Conservation (phyloP, 1,140 invertebrate species). For the Eciton burchellii region DNA sequence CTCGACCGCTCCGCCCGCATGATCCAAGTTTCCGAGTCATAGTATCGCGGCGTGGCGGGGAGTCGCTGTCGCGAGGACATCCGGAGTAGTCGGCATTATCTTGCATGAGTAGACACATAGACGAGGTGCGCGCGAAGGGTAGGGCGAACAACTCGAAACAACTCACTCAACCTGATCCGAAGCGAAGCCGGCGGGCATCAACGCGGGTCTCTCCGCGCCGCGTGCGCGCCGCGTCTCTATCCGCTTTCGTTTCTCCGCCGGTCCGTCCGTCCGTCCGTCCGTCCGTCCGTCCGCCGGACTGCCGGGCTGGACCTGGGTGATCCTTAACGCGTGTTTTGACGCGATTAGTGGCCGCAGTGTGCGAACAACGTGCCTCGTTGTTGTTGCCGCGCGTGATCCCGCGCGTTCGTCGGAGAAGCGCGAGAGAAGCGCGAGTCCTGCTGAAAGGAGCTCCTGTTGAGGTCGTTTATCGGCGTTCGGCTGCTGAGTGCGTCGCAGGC, state of each 20-base stretch:
- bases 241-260: constrained; percentile 59
- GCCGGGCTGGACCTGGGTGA: constrained; percentile 46
- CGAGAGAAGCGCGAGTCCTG: background rate
- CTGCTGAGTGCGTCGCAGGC: background rate
- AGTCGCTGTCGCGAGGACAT: constrained; percentile 52
- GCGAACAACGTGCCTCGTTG: constrained; percentile 71
- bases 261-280: constrained; percentile 57
- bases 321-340: constrained; percentile 78
- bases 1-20: background rate
- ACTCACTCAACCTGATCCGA: constrained; percentile 75
- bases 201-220: constrained; percentile 63
- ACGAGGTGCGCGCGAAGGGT: constrained; percentile 25
- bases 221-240: constrained; percentile 65
- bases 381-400: constrained; percentile 63
- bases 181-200: constrained; percentile 72
- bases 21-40: constrained; percentile 8
- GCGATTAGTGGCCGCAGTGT: constrained; percentile 74
- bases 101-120: constrained; percentile 61
- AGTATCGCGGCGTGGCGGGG: constrained; percentile 12
- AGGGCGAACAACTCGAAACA: constrained; percentile 70
- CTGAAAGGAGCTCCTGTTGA: constrained; percentile 38
- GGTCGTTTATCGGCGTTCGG: background rate
- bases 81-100: constrained; percentile 71
- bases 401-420: constrained; percentile 60
- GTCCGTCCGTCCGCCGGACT: constrained; percentile 4